These are phyloP conservation scores for Brachyptera risi DNA, from an alignment of 2,888 invertebrate genomes.

Conservation along the genomic window DNA sequence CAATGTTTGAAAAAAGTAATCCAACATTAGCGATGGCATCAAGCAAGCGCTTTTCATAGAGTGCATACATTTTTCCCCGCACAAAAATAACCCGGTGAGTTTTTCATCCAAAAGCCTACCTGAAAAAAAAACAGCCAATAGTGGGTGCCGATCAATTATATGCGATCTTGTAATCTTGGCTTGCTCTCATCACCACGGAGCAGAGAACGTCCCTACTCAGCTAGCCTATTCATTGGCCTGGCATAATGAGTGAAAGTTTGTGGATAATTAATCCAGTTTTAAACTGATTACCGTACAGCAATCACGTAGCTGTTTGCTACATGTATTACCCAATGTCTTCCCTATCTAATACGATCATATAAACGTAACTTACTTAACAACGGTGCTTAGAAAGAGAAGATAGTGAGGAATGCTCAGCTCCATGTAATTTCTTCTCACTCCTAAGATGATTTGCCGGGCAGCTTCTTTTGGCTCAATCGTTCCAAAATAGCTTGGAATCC, in stretches of 20 bases:
- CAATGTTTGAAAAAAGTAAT: not conserved
- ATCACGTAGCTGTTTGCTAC: too few relatives aligned
- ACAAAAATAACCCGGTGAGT: not conserved
- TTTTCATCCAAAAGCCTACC: too few relatives aligned
- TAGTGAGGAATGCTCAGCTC: constrained; percentile 62
- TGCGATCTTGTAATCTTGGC: too few relatives aligned
- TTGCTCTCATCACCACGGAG: too few relatives aligned
- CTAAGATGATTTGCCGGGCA: constrained; percentile 56
- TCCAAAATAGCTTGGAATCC: constrained; percentile 63
- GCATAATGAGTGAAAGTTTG: too few relatives aligned
- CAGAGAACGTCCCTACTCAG: too few relatives aligned
- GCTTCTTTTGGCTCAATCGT: constrained; percentile 56
- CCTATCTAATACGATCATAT: too few relatives aligned
- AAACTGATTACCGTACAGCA: too few relatives aligned
- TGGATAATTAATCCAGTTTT: too few relatives aligned
- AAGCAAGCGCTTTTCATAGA: not conserved
- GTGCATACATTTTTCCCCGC: not conserved
- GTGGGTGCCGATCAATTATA: not conserved
- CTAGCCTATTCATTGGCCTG: too few relatives aligned
- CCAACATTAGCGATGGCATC: not conserved
- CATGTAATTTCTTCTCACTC: constrained; percentile 57
- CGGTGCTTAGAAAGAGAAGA: constrained; percentile 54
- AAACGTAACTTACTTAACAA: constrained; percentile 44
- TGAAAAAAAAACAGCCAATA: not conserved
- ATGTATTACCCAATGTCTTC: too few relatives aligned